phyloP scores from a whole-genome alignment of 92 coral and sea anemone genomes.

The Palythoa grandiflora region DNA sequence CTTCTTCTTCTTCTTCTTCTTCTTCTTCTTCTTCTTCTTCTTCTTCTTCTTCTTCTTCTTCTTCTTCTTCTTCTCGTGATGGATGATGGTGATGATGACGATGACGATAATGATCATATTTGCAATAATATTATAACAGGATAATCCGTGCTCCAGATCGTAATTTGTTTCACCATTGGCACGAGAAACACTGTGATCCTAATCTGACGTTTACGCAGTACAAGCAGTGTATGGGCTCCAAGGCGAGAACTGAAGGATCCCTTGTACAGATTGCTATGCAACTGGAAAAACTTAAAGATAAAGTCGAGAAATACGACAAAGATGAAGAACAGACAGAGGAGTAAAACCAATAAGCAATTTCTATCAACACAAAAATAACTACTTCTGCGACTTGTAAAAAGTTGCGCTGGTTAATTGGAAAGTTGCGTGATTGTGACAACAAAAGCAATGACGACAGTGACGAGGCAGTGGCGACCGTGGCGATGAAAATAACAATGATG shows the following conservation, averaged over 20 bases:
- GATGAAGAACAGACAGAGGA: conserved; percentile 40
- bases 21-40: too few relatives aligned
- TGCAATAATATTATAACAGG: conserved; percentile 35
- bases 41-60: too few relatives aligned
- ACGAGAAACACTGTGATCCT: conserved; percentile 89
- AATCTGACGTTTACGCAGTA: conserved; percentile 78
- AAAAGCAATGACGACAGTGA: too few relatives aligned
- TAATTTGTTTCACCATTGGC: conserved; percentile 86
- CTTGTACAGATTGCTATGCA: conserved; percentile 86
- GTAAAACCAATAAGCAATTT: not conserved
- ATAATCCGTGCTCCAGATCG: conserved; percentile 94
- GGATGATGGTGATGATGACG: not conserved
- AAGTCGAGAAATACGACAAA: conserved; percentile 59
- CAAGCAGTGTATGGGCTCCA: conserved; percentile 82
- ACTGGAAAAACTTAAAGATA: conserved; percentile 73
- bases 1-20: too few relatives aligned
- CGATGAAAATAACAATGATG: too few relatives aligned
- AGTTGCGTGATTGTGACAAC: too few relatives aligned
- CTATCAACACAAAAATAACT: not conserved
- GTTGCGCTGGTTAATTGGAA: too few relatives aligned
- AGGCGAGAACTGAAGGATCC: conserved; percentile 85
- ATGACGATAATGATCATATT: not conserved
- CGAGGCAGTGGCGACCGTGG: too few relatives aligned
- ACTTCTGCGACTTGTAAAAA: not conserved
- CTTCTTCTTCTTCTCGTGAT: too few relatives aligned